These are phyloP conservation scores for Acanthopleura granulata DNA, from an alignment of 2,888 invertebrate species.

Conservation along the genomic window DNA sequence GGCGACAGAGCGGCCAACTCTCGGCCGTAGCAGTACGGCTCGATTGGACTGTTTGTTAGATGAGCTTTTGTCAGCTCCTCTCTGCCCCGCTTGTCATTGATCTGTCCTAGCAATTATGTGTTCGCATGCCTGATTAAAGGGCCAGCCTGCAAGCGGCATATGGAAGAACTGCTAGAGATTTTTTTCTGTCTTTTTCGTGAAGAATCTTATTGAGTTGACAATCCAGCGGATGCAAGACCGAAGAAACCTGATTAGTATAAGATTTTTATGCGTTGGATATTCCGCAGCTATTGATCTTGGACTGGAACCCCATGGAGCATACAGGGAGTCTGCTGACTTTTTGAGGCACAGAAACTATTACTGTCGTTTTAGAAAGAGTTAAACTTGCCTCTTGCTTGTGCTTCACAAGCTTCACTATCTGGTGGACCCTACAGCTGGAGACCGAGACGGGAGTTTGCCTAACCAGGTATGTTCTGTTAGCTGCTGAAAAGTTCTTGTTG, in stretches of 20 bases:
- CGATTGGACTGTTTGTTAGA: conserved; percentile 8
- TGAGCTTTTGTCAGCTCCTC: neutral
- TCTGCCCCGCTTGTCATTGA: neutral
- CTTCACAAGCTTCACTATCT: too few species aligned
- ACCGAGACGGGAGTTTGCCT: too few species aligned
- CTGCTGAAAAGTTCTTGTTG: too few species aligned
- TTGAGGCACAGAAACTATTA: neutral
- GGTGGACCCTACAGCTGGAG: too few species aligned
- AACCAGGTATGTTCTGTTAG: too few species aligned
- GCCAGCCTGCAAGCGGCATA: neutral
- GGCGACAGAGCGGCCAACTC: too few species aligned
- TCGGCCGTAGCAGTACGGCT: neutral
- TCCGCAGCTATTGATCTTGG: neutral
- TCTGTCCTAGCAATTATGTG: neutral
- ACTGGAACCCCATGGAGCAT: neutral
- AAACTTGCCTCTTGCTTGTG: too few species aligned
- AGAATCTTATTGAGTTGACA: conserved; percentile 2
- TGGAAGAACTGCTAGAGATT: neutral
- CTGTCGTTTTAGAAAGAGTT: too few species aligned
- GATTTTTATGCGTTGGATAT: neutral
- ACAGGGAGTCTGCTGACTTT: neutral
- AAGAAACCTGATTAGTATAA: conserved; percentile 2
- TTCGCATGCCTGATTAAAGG: conserved; percentile 1
- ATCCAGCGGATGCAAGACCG: neutral
- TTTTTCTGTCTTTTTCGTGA: neutral